Base-by-base conservation (phyloP, 2,888 invertebrate species). In the Drosophila testacea region DNA sequence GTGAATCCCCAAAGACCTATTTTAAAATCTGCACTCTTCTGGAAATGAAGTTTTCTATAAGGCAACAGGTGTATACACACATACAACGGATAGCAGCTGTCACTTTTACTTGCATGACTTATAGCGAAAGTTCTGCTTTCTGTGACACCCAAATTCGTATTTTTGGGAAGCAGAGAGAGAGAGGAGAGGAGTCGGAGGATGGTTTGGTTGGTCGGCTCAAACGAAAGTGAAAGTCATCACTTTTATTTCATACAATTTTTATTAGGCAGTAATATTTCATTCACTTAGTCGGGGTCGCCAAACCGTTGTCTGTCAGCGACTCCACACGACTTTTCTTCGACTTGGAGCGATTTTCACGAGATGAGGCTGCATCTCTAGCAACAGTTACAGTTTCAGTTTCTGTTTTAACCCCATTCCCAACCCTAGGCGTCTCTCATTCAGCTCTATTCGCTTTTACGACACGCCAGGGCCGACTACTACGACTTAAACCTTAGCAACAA, bases 201-300 rank as follows among this genome's bases (percentile, higher is more conserved):
- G 30, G 30, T 7, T 52, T 32, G 55, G 34, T 48, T 48, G 39
- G 28, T 11, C 48, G 47, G 13, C 44, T 27, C 30, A 41, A 54
- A 32, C 56, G 68, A 88, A 83, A 83, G 76, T 83, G 89, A 84
- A 84, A 84, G 84, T 88, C 88, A 89, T 89, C 84, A 85, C 89
- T 83, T 85, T 88, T 85, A 88, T 85, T 82, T 89, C 88, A 85
- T 85, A 82, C 80, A 84, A 84, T 73, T 84, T 84, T 87, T 87
- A 89, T 84, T 79, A 87, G 88, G 83, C 80, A 73, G 65, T 74
- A 74, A 85, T 85, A 85, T 85, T 85, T 85, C 84, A 85, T 85
- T 88, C 88, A 88, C 83, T 85, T 88, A 88, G 89, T 52, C 64
- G 22, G 63, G 62, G 61, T 62, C 70, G 76, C 75, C 71, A 69